Conservation (phyloP, 2,113 vertebrate species). For the Callipepla squamata region DNA sequence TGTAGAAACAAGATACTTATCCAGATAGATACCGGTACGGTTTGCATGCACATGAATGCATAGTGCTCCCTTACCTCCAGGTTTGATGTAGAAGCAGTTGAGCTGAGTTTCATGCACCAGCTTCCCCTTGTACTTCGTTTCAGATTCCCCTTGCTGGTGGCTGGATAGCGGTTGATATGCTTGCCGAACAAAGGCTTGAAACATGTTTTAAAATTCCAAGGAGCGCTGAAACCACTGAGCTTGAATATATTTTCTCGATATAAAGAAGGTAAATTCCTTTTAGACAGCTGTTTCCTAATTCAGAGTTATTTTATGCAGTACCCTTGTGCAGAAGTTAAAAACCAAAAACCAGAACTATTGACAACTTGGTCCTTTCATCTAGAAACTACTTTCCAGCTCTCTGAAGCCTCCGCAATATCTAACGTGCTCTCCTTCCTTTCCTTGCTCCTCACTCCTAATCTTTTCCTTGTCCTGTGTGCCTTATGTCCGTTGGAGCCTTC, state of each 20-base stretch:
- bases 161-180: constrained; percentile 81
- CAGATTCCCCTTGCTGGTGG: constrained; percentile 79
- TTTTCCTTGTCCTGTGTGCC: constrained; percentile 28
- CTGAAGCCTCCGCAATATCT: not conserved
- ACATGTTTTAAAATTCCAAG: constrained; percentile 69
- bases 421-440: not conserved
- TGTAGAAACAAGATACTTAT: not conserved
- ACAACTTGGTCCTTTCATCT: not conserved
- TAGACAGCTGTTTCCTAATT: not conserved
- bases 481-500: not conserved
- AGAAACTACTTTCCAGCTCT: not conserved
- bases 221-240: not conserved
- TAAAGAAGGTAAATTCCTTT: not conserved
- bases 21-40: not conserved
- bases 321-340: not conserved
- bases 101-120: constrained; percentile 89
- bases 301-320: not conserved
- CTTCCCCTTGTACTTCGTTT: constrained; percentile 86
- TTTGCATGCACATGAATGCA: not conserved
- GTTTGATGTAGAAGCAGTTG: constrained; percentile 84
- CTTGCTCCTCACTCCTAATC: constrained; percentile 11
- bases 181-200: constrained; percentile 77
- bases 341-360: not conserved
- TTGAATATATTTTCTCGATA: not conserved
- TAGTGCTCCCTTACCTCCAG: constrained; percentile 88